Evolutionary conservation across 2,797 vertebrate genomes (phyloP).

Genomic region (Loris lydekkerianus): DNA sequence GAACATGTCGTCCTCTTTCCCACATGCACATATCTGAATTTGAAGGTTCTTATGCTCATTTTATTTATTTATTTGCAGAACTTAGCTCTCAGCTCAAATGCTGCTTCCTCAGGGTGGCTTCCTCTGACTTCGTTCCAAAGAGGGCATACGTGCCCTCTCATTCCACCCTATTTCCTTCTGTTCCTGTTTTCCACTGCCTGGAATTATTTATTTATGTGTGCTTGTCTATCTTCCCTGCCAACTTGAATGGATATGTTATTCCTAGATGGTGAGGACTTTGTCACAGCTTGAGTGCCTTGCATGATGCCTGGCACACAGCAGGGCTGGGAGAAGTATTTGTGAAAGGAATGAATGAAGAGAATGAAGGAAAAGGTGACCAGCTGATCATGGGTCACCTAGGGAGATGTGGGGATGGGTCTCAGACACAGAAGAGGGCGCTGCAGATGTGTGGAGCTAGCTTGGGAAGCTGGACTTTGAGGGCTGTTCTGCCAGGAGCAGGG

Average conservation of each 20-base stretch:
- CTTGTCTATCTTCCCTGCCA: background rate
- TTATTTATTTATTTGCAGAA: background rate
- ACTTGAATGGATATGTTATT: background rate
- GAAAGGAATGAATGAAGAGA: background rate
- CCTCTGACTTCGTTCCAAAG: background rate
- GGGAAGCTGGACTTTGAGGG: background rate
- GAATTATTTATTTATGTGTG: background rate
- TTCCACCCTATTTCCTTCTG: background rate
- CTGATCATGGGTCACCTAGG: background rate
- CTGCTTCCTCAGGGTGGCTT: background rate
- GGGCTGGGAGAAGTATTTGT: too few relatives aligned
- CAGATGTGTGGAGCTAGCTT: background rate
- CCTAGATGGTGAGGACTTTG: background rate
- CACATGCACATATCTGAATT: background rate
- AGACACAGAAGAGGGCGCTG: background rate
- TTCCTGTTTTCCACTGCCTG: background rate
- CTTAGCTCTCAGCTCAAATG: background rate
- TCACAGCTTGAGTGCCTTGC: background rate
- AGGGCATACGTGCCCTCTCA: accelerated
- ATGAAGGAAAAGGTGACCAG: background rate
- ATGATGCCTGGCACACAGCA: background rate
- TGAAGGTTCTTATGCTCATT: background rate
- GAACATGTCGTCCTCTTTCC: background rate
- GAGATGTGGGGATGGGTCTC: background rate
- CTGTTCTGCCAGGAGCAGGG: background rate